Conservation (phyloP, 2,888 invertebrate species). For the Thereva unica region DNA sequence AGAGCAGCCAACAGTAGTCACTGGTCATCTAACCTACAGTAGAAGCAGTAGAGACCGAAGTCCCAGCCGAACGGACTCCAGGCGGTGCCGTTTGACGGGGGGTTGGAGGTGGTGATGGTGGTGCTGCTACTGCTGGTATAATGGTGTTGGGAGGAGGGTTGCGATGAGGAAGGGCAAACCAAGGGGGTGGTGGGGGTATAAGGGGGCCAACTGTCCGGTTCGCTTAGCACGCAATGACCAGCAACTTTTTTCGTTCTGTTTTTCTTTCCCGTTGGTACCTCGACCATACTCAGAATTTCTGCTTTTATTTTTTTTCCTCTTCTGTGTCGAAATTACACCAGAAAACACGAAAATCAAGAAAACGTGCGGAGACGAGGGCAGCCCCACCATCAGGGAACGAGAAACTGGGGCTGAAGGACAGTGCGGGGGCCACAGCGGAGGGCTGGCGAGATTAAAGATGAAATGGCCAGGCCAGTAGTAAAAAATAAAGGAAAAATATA, state of each 20-base stretch:
- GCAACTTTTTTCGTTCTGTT: constrained; percentile 21
- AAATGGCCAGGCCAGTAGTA: no score
- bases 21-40: constrained; percentile 5
- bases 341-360: constrained; percentile 21
- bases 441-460: no score
- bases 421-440: no score
- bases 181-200: no score
- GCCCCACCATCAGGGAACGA: no score
- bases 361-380: neutral
- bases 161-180: no score
- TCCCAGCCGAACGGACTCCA: neutral
- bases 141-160: no score
- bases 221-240: constrained; percentile 35
- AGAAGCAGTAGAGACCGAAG: neutral
- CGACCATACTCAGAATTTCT: constrained; percentile 2
- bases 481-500: no score
- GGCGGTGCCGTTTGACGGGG: no score
- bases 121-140: no score
- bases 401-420: no score
- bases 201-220: constrained; percentile 6
- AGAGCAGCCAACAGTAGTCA: constrained; percentile 6
- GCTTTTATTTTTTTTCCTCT: constrained; percentile 8
- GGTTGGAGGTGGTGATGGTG: no score
- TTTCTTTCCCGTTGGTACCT: neutral
- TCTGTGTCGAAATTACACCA: constrained; percentile 20